Evolutionary conservation across 1,140 invertebrate species (phyloP).

Genomic region (Eurytemora carolleeae): DNA sequence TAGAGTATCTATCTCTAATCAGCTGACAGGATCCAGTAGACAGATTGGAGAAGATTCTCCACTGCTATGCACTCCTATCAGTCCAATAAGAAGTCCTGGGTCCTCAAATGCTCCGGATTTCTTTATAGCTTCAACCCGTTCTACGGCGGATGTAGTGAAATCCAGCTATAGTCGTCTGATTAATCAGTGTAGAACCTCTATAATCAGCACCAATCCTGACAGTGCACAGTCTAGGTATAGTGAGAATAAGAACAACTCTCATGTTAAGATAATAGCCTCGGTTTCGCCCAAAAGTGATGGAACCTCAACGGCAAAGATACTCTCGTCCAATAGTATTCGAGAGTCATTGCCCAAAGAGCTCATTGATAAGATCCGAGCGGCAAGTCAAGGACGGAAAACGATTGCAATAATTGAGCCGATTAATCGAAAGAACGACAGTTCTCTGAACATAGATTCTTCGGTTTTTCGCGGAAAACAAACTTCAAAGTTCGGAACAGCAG

Average conservation of each 20-base stretch:
- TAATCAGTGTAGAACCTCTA: no score
- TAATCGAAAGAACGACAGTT: not conserved
- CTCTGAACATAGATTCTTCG: no score
- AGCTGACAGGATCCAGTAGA: not conserved
- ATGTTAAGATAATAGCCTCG: not conserved
- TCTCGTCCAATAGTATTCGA: slow-evolving; percentile 21
- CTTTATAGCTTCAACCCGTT: not conserved
- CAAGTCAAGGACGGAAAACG: slow-evolving; percentile 27
- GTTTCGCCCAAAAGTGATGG: not conserved
- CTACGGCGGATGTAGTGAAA: not conserved
- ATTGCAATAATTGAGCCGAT: slow-evolving; percentile 27
- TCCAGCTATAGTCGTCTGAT: no score
- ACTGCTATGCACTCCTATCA: not conserved
- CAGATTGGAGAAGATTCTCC: not conserved
- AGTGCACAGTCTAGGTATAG: no score
- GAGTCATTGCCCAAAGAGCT: slow-evolving; percentile 28
- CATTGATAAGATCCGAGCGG: slow-evolving; percentile 31
- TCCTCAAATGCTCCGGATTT: not conserved
- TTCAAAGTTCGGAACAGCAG: no score
- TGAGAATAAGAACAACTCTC: no score
- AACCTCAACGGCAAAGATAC: not conserved
- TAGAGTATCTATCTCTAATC: not conserved
- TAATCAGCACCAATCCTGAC: no score
- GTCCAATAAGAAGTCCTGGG: not conserved
- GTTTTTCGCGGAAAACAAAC: no score